Conservation (phyloP, 1,140 invertebrate species). For the Mizuhopecten yessoensis region DNA sequence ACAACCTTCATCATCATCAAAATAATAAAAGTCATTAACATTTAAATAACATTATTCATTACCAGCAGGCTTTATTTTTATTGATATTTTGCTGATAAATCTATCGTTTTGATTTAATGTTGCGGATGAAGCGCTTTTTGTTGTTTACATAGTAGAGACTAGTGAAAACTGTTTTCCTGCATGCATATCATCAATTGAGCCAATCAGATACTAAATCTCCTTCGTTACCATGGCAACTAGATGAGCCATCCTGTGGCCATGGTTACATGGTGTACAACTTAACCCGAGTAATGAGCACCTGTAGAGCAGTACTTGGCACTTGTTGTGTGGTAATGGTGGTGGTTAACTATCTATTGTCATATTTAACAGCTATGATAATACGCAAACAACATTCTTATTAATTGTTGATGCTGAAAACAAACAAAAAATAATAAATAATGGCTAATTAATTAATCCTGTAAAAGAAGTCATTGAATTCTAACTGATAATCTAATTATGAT, state of each 20-base stretch:
- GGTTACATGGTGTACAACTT: not conserved
- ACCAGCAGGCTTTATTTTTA: not conserved
- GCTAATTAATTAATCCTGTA: too few relatives aligned
- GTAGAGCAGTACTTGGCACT: conserved; percentile 24
- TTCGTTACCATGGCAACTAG: conserved; percentile 10
- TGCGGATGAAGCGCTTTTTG: not conserved
- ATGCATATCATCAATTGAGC: conserved; percentile 26
- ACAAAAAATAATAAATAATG: too few relatives aligned
- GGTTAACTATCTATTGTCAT: not conserved
- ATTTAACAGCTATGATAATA: not conserved
- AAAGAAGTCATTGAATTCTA: too few relatives aligned
- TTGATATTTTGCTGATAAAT: not conserved
- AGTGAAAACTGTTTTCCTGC: not conserved
- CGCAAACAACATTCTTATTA: not conserved
- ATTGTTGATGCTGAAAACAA: too few relatives aligned
- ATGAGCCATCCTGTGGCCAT: conserved; percentile 21
- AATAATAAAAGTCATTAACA: not conserved
- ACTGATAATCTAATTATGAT: too few relatives aligned
- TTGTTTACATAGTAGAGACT: conserved; percentile 34
- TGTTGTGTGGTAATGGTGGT: not conserved
- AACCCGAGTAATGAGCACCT: not conserved
- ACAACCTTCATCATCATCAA: conserved; percentile 33
- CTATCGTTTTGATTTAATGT: not conserved
- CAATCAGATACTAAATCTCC: conserved; percentile 3
- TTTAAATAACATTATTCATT: not conserved